phyloP scores from a whole-genome alignment of 2,113 vertebrate species.

The Boulengerochromis microlepis region DNA sequence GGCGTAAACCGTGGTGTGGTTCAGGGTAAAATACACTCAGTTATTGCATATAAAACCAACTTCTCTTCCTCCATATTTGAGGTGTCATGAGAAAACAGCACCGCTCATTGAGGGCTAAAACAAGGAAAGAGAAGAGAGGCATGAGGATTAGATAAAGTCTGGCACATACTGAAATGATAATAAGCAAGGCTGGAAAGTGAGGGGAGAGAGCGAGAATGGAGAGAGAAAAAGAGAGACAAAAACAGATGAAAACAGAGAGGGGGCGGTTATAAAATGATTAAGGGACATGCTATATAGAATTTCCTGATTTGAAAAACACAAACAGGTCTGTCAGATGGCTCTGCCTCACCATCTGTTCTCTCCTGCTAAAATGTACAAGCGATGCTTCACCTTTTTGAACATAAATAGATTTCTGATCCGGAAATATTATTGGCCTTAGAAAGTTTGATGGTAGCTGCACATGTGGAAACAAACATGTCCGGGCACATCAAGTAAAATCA shows the following conservation, averaged over 20 bases:
- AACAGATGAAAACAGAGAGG: conserved; percentile 43
- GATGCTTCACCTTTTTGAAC: not conserved
- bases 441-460: not conserved
- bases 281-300: conserved; percentile 35
- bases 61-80: conserved; percentile 13
- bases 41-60: not conserved
- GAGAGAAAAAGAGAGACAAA: not conserved
- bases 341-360: conserved; percentile 34
- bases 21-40: not conserved
- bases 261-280: conserved; percentile 53
- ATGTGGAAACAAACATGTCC: not conserved
- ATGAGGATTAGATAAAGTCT: conserved; percentile 49
- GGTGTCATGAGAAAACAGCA: conserved; percentile 3
- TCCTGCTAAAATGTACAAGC: conserved; percentile 19
- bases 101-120: conserved; percentile 38
- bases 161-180: conserved; percentile 54
- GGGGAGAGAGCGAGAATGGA: not conserved
- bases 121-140: conserved; percentile 26
- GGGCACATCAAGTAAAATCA: not conserved
- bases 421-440: not conserved
- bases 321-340: conserved; percentile 28
- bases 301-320: conserved; percentile 41
- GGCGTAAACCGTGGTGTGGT: not conserved
- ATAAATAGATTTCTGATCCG: not conserved
- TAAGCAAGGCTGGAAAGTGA: conserved; percentile 36